A percentile compares a stretch with the other conserved stretches of the same genome.
Evolutionary conservation across 2,113 vertebrate species (phyloP).

Genomic region (Nicator chloris): DNA sequence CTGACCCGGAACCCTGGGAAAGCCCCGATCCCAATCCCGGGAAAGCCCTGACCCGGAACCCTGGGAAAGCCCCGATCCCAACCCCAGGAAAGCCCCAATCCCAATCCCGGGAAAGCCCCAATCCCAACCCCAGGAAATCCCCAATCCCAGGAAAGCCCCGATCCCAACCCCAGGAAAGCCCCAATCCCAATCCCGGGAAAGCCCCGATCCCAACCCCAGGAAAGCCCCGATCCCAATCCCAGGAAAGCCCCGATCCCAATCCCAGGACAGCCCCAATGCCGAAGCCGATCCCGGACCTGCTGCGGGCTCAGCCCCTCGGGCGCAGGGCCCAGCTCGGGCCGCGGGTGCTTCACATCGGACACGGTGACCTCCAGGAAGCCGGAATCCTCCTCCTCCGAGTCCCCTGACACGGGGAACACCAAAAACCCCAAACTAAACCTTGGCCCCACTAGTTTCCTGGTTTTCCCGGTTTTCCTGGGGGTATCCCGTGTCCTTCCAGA

Average conservation of each 20-base stretch:
- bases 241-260: no score
- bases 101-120: accelerated
- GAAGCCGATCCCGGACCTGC: conserved; percentile 71
- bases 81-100: neutral
- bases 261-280: no score
- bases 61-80: neutral
- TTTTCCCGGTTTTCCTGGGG: neutral
- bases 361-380: conserved; percentile 89
- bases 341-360: conserved; percentile 84
- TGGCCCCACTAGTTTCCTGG: no score
- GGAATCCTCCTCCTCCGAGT: conserved; percentile 85
- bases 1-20: no score
- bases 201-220: neutral
- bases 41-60: no score
- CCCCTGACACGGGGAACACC: conserved; percentile 73
- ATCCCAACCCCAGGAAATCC: no score
- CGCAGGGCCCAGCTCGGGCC: conserved; percentile 89
- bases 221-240: neutral
- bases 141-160: neutral
- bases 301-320: conserved; percentile 89
- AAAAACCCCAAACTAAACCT: neutral
- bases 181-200: neutral
- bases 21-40: neutral
- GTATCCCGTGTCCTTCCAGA: no score
- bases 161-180: no score